Conservation (phyloP, 2,113 vertebrate genomes). For the Malurus elegans region DNA sequence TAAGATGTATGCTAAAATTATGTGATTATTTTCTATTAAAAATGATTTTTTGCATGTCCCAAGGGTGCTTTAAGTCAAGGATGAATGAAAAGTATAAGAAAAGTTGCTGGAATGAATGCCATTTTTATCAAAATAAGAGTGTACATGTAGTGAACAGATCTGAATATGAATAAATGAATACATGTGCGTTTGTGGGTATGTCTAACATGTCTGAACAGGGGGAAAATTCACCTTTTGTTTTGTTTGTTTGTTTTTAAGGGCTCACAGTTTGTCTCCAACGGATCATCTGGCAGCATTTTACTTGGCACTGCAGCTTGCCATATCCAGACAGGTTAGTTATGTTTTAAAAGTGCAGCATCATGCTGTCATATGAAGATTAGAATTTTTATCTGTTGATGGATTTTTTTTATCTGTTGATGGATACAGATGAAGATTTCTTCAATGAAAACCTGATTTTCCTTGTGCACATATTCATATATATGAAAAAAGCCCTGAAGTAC, state of each 20-base stretch:
- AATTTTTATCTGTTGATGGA: background rate
- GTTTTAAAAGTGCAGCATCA: background rate
- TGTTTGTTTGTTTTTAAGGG: conserved; percentile 75
- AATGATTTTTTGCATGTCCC: background rate
- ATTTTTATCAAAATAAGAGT: background rate
- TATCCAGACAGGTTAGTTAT: conserved; percentile 92
- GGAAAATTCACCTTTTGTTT: background rate
- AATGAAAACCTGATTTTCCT: background rate
- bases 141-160: background rate
- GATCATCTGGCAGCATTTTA: conserved; percentile 97
- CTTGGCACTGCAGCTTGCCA: conserved; percentile 93
- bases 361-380: background rate
- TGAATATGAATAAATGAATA: background rate
- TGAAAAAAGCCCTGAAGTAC: background rate
- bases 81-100: background rate
- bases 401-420: background rate
- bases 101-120: background rate
- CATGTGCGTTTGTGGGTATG: background rate
- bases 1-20: too few relatives aligned
- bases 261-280: conserved; percentile 92
- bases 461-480: background rate
- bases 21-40: background rate
- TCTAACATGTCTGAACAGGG: background rate
- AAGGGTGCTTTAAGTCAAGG: background rate
- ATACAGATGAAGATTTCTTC: background rate